A percentile compares a stretch with the other conserved stretches of the same genome.
These are phyloP conservation scores for Felis catus DNA, from an alignment of 2,113 vertebrate genomes.

Conservation along the genomic window DNA sequence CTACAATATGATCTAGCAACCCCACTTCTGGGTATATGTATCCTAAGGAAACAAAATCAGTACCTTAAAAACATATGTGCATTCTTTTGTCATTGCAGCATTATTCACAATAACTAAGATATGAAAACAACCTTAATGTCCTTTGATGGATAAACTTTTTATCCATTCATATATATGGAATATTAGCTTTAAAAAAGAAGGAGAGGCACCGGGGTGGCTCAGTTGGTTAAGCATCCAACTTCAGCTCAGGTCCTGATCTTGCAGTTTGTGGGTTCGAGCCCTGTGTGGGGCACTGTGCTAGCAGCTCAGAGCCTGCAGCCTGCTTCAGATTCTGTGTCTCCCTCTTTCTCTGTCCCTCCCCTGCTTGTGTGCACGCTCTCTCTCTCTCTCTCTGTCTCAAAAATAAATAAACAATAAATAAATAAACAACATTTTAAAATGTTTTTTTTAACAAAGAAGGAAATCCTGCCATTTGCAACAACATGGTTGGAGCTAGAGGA, in stretches of 20 bases:
- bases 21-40: not conserved
- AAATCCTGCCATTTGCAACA: not conserved
- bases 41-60: not conserved
- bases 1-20: not conserved
- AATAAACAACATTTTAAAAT: too few relatives aligned
- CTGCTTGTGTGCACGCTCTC: too few relatives aligned
- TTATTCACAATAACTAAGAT: not conserved
- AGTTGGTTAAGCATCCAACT: too few relatives aligned
- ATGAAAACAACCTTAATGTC: not conserved
- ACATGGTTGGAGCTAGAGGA: not conserved
- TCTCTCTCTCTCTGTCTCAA: too few relatives aligned
- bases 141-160: not conserved
- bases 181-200: not conserved
- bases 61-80: not conserved
- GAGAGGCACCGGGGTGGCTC: not conserved
- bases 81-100: not conserved
- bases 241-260: too few relatives aligned
- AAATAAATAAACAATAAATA: too few relatives aligned
- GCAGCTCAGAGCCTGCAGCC: too few relatives aligned
- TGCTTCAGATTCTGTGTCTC: too few relatives aligned
- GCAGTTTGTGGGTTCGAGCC: too few relatives aligned
- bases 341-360: too few relatives aligned
- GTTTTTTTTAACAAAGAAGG: not conserved
- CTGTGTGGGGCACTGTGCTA: too few relatives aligned
- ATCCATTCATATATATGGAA: not conserved